phyloP scores from a whole-genome alignment of 2,797 vertebrate genomes.

The Crocidura indochinensis region DNA sequence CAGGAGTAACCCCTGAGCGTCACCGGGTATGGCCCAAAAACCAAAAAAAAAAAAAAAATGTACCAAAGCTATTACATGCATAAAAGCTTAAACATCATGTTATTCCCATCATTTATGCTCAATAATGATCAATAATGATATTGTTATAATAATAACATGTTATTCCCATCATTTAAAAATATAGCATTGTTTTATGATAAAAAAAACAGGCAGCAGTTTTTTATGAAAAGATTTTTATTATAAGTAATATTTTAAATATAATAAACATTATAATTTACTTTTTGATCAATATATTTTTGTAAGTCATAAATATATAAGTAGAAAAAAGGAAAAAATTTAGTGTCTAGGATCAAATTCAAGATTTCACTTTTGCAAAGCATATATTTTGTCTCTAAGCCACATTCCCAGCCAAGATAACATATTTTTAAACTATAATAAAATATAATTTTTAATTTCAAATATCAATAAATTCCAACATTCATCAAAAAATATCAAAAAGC shows the following conservation, averaged over 20 bases:
- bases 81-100: background rate
- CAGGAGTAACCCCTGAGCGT: too few relatives aligned
- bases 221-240: constrained; percentile 50
- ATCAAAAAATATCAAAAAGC: background rate
- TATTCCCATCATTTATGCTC: constrained; percentile 41
- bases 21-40: too few relatives aligned
- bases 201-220: constrained; percentile 57
- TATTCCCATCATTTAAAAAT: constrained; percentile 20
- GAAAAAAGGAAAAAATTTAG: background rate
- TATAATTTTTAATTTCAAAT: constrained; percentile 51
- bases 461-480: constrained; percentile 35
- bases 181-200: constrained; percentile 10
- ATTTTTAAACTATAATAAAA: constrained; percentile 64
- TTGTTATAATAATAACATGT: too few relatives aligned
- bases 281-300: constrained; percentile 56
- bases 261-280: constrained; percentile 50
- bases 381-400: too few relatives aligned
- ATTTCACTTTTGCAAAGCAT: background rate
- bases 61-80: constrained; percentile 39
- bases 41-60: background rate
- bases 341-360: background rate
- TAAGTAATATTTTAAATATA: constrained; percentile 58
- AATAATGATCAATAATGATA: too few relatives aligned
- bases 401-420: background rate
- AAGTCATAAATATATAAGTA: constrained; percentile 7